Conservation (phyloP, 2,888 invertebrate species). For the Leptinotarsa tumamoca region DNA sequence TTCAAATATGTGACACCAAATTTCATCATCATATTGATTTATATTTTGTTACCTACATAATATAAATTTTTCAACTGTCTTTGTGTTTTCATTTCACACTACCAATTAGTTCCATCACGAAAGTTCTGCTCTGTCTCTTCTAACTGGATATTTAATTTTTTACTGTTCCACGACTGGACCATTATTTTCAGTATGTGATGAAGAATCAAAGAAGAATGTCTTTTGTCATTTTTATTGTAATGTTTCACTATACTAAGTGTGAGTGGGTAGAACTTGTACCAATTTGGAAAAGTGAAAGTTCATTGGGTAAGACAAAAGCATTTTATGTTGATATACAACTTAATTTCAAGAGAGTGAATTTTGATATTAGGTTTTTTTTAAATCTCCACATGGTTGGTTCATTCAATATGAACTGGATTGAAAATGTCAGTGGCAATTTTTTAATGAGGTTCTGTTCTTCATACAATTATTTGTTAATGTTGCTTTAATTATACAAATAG, state of each 20-base stretch:
- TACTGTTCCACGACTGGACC: conserved; percentile 21
- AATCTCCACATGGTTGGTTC: too few species aligned
- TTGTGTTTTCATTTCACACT: background rate
- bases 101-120: conserved; percentile 49
- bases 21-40: background rate
- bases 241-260: conserved; percentile 38
- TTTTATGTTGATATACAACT: background rate
- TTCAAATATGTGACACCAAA: too few species aligned
- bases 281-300: conserved; percentile 40
- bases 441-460: too few species aligned
- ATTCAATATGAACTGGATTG: too few species aligned
- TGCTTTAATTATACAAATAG: too few species aligned
- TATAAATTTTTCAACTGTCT: conserved; percentile 3
- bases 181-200: background rate
- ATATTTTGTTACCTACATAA: background rate
- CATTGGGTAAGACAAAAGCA: conserved; percentile 32
- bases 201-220: conserved; percentile 30
- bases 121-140: conserved; percentile 49
- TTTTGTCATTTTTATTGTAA: conserved; percentile 39
- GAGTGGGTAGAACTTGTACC: conserved; percentile 58
- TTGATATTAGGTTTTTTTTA: too few species aligned
- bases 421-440: too few species aligned
- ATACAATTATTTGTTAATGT: too few species aligned
- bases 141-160: conserved; percentile 45
- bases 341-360: too few species aligned